Conservation (phyloP, 2,888 invertebrate genomes). For the Cantharis rustica region DNA sequence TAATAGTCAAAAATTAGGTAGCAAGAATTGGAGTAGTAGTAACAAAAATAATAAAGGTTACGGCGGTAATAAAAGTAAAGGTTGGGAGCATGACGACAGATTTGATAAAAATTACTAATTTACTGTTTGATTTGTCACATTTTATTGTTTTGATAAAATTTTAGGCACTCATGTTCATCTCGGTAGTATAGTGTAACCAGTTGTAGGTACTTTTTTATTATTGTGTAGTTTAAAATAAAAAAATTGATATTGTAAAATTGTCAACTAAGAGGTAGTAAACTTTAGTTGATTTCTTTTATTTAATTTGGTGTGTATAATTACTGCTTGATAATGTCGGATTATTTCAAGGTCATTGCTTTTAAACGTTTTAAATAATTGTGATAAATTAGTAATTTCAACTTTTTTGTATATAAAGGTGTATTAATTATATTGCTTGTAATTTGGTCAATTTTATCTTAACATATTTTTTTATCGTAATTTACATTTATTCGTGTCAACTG, state of each 20-base stretch:
- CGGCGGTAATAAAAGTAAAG: slow-evolving; percentile 38
- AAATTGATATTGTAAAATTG: background rate
- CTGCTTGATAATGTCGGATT: background rate
- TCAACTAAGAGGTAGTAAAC: background rate
- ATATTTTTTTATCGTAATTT: background rate
- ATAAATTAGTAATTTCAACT: background rate
- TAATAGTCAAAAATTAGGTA: slow-evolving; percentile 33
- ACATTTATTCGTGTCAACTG: background rate
- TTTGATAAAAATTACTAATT: slow-evolving; percentile 53
- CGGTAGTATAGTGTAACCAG: background rate
- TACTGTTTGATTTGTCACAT: slow-evolving; percentile 5
- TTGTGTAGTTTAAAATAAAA: background rate
- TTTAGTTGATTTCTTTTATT: background rate
- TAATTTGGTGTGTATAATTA: background rate
- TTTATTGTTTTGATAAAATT: background rate
- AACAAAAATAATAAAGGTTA: slow-evolving; percentile 23
- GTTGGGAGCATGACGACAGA: slow-evolving; percentile 54
- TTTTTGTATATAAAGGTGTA: background rate
- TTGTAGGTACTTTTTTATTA: background rate
- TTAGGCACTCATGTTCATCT: background rate
- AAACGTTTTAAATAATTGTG: background rate
- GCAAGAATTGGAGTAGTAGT: slow-evolving; percentile 35
- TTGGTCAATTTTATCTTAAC: background rate
- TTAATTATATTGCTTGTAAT: background rate
- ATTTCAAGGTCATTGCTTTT: background rate